Conservation (phyloP, 64 coral and sea anemone genomes). For the Anthopleura sola region DNA sequence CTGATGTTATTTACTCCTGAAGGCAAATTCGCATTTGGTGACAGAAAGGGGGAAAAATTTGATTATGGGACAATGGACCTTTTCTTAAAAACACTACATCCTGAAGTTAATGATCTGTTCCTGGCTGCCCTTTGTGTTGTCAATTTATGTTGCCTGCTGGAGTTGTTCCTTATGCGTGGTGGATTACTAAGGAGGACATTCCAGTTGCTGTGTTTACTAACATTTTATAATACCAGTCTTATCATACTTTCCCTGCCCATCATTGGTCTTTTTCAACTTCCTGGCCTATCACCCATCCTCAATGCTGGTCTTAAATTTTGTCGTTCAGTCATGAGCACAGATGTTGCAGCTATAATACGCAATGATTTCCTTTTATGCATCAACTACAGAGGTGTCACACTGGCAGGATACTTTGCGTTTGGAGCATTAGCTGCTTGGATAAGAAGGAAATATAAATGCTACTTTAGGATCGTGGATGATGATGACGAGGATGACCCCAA, state of each 20-base stretch:
- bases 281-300: constrained; percentile 48
- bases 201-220: constrained; percentile 60
- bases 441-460: constrained; percentile 57
- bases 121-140: constrained; percentile 58
- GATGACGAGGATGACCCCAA: constrained; percentile 30
- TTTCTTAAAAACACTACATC: constrained; percentile 85
- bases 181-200: constrained; percentile 86
- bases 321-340: constrained; percentile 75
- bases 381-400: constrained; percentile 39
- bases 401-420: constrained; percentile 65
- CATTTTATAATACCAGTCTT: constrained; percentile 83
- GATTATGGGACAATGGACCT: constrained; percentile 63
- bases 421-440: constrained; percentile 52
- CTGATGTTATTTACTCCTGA: constrained; percentile 87
- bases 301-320: constrained; percentile 64
- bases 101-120: constrained; percentile 97
- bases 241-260: constrained; percentile 80
- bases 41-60: constrained; percentile 70
- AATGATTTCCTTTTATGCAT: constrained; percentile 43
- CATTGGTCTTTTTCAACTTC: constrained; percentile 68
- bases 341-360: constrained; percentile 66
- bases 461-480: constrained; percentile 44
- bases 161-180: constrained; percentile 81
- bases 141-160: constrained; percentile 72
- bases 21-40: constrained; percentile 74